Evolutionary conservation across 64 coral and sea anemone genomes (phyloP), one percentile per base, ranked within the genome.

Genomic region (Dendrophyllia cribrosa): DNA sequence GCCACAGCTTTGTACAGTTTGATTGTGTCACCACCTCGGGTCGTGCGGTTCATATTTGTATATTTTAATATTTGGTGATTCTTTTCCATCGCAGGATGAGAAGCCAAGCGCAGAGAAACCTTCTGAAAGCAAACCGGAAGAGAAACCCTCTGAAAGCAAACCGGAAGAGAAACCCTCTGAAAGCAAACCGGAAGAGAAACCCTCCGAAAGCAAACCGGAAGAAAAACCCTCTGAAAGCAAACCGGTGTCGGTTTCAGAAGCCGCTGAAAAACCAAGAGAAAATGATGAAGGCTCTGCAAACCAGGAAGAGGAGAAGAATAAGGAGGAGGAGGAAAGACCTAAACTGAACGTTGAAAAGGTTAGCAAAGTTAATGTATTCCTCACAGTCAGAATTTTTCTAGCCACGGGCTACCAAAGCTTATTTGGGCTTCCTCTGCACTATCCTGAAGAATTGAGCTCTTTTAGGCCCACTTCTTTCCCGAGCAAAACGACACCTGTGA

Each of bases 261-360:
- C 46, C 17, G 7, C 43, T 72, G 85, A 55, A 59, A 74, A 70
- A 24, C 46, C 11, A 25, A 55, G 22, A 72, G 85, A 48, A 74
- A 87, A 72, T 25, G 70, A 72, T 25, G 45, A 67, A 60, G 62
- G 62, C 17, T 64, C 34, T 52, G 64, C 43, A 78, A 34, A 75
- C 25, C 61, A 76, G 19, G 23, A 58, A 2, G 88, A 81, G 11
- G 59, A 45, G 10, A 78, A 86, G 7, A 75, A 78, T 16, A 72
- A 87, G 8, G 68, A 88, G 69, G 43, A 72, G 69, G 43, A 34
- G 8, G 84, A 88, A 23, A 76, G 73, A 93, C 82, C 73, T 6
- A 49, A 86, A 79, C 55, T 93, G 1, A 58, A 77, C 51, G 21
- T 69, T 26, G 65, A 66, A 51, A 78, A 66, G 62, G 82, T 93